Percentiles rank a stretch among this genome's conserved stretches.
Conservation (phyloP, 2,797 vertebrate genomes). For the Sebastes taczanowskii region DNA sequence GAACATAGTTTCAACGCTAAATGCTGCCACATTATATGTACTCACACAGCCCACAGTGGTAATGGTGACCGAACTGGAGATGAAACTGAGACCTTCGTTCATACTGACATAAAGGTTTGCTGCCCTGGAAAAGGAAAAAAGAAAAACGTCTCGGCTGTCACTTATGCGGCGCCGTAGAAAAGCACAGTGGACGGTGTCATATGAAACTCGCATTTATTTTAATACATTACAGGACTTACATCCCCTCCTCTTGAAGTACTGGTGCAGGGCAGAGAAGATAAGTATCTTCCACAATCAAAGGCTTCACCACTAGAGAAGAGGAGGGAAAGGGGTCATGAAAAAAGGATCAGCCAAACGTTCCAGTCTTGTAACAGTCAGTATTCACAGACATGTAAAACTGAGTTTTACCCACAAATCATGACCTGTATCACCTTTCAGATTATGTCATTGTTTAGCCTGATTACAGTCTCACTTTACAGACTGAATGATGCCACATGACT, state of each 20-base stretch:
- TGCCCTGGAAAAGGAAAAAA: slow-evolving; percentile 81
- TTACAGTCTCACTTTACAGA: not conserved
- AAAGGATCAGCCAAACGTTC: slow-evolving; percentile 19
- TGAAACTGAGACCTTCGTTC: slow-evolving; percentile 98
- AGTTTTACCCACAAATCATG: slow-evolving; percentile 2
- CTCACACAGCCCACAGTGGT: slow-evolving; percentile 97
- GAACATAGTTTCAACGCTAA: not conserved
- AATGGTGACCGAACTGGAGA: slow-evolving; percentile 98
- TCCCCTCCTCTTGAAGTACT: slow-evolving; percentile 93
- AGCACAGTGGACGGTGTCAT: not conserved
- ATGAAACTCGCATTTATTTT: slow-evolving; percentile 27
- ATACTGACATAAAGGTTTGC: slow-evolving; percentile 98
- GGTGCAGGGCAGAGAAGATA: slow-evolving; percentile 96
- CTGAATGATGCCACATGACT: not conserved
- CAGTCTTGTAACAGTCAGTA: not conserved
- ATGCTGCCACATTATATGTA: slow-evolving; percentile 39
- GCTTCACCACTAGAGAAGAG: slow-evolving; percentile 89
- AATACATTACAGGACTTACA: slow-evolving; percentile 82
- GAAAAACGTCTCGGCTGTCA: not conserved
- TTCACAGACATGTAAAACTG: not conserved
- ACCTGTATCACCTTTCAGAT: not conserved
- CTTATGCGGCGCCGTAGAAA: not conserved
- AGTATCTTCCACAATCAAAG: slow-evolving; percentile 93
- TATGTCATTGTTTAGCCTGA: slow-evolving; percentile 6
- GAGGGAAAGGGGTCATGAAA: slow-evolving; percentile 6